A percentile compares a stretch with the other conserved stretches of the same genome.
Evolutionary conservation across 2,113 vertebrate species (phyloP).

Genomic region (Lanius collurio): DNA sequence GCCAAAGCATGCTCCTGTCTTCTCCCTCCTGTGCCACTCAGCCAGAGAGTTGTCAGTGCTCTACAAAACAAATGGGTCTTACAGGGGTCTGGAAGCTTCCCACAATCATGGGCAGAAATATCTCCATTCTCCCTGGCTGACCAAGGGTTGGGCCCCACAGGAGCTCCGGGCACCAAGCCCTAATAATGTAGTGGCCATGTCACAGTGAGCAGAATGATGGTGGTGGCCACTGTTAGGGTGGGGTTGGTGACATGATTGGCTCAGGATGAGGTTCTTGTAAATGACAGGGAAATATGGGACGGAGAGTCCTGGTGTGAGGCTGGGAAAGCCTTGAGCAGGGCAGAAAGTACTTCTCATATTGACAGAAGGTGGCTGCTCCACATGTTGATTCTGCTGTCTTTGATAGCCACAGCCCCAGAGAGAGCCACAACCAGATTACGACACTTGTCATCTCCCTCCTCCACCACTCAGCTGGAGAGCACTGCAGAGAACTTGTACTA

Average conservation of each 20-base stretch:
- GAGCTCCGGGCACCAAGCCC: not conserved
- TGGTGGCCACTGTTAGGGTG: not conserved
- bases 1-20: not conserved
- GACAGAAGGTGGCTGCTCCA: not conserved
- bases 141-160: not conserved
- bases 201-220: not conserved
- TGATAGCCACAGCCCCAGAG: not conserved
- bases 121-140: not conserved
- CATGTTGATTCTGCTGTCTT: not conserved
- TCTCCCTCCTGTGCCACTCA: not conserved
- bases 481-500: not conserved
- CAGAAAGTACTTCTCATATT: not conserved
- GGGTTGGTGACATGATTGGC: not conserved
- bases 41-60: accelerated
- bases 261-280: not conserved
- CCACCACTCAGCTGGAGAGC: not conserved
- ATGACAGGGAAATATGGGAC: not conserved
- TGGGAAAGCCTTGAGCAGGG: not conserved
- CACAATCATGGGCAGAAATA: not conserved
- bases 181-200: not conserved
- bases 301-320: not conserved
- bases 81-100: not conserved
- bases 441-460: not conserved
- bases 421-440: not conserved
- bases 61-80: not conserved